Base-by-base conservation (phyloP, 2,888 invertebrate genomes). In the Callyntrura sp. region DNA sequence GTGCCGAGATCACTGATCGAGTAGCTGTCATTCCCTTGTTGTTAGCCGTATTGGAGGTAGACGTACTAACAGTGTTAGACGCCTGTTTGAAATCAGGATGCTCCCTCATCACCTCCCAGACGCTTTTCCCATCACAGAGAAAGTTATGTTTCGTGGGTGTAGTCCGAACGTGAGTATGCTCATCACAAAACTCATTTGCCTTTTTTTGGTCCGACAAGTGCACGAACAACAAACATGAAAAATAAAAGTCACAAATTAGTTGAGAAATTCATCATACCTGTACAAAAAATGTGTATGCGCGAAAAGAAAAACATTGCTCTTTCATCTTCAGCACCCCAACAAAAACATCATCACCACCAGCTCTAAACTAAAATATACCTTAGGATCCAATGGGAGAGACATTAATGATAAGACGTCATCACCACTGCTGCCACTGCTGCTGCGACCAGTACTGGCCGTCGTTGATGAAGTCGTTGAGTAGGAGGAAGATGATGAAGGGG, bases 71-170 rank as follows among this genome's bases (percentile, higher is more conserved):
- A 35, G 35, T 35, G 35, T 45, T n/a, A 68, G 70, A 20, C 62
- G 57, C 48, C 91, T 94, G 94, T 79, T 92, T 93, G 93, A 96
- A 96, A 93, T 96, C 96, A 0, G 94, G 92, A 93, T 96, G 96
- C 90, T 94, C 94, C 45, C 95, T 94, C 90, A 96, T 96, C 25
- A 96, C 95, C 90, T 96, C 96, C 94, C 96, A 95, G 1, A 96
- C 95, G 93, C 96, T 96, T 68, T 95, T 95, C 23, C 96, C 95
- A 88, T 95, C 95, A 94, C 96, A 96, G 25, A 96, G 94, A 45
- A 96, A 95, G 94, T 96, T 96, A 92, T 96, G 96, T 94, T 96
- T 96, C 20, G 96, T 96, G 0, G 96, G 96, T 0, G 96, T 96
- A 91, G 95, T 95, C n/a, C 95, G 94, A 93, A 96, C 96, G 94